Evolutionary conservation across 2,888 invertebrate species (phyloP), one percentile per base, ranked within the genome.

Genomic region (Sabatieria punctata): DNA sequence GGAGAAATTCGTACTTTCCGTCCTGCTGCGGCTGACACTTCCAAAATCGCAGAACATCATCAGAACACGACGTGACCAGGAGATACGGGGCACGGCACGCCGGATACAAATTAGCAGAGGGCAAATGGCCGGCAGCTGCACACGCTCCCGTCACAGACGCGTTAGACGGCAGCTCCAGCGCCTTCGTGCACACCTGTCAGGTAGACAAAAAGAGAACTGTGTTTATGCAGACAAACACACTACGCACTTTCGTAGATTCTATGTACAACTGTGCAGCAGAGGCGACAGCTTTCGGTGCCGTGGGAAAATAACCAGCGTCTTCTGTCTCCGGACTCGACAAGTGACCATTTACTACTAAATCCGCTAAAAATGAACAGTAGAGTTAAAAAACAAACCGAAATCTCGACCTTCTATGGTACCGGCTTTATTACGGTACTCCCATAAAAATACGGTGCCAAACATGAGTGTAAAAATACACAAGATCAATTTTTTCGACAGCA

Each of bases 11-110:
- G 39, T 38, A 49, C 11, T 13, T 23, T 27, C 43, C 47, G 24
- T 43, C 46, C 36, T 23, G 38, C 27, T 36, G 36, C 25, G 58
- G 47, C 18, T 57, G 51, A 51, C 70, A 70, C 39, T 61, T 57
- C 63, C 66, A 65, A 53, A 67, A 78, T 71, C 78, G 72, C 33
- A 86, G 77, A 0, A 82, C 78, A 52, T 88, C 86, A 64, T 97
- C 95, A 13, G 85, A 82, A 64, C 93, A 95, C 1, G 91, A 89
- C 0, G 93, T 91, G 0, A 86, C 82, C 49, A 97, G 76, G 50
- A 89, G 84, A 65, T 93, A 97, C 0, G 95, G 95, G 0, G 95
- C 89, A 61, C 89, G 78, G 68, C 95, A 97, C n/a, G 93, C 93
- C 3, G 95, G 93, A 70, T 95, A 95, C 59, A 97, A 88, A 23